Evolutionary conservation across 1,140 invertebrate species (phyloP), one percentile per base, ranked within the genome.

Genomic region (Bombus terrestris): DNA sequence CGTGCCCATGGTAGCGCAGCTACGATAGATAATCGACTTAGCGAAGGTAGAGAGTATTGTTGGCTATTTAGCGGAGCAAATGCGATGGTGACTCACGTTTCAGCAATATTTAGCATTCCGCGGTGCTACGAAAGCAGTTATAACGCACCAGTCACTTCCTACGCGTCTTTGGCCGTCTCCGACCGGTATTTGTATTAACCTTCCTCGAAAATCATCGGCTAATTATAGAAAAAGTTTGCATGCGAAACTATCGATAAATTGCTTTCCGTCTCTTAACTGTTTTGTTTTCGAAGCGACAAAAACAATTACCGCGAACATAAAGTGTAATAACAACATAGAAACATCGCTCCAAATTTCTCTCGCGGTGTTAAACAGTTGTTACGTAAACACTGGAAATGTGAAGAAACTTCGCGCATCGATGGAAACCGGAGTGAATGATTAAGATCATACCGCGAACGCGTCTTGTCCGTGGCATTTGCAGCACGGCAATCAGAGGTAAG

Each of bases 91-190:
- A 92, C 86, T 92, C 91, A 92, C 81, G 86, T 91, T 92, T 92
- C 83, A 89, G 79, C 82, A 91, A 92, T 92, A 92, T 90, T 92
- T 92, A 91, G 79, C 88, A 92, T 92, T 92, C 91, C 89, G 80
- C 69, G 35, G 88, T 88, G 91, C 91, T 91, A 92, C 59, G 43
- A 86, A 82, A 64, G 83, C 82, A 75, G 32, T 66, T 86, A 83
- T 69, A 80, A 37, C 83, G 69, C 77, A 74, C 68, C 68, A 68
- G 62, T 75, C 83, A 73, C 86, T 92, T 91, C 88, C 91, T 92
- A 88, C 62, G 71, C 79, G 68, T 72, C 57, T 72, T 15, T 25
- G 62, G 15, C 39, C 64, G 82, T 68, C 81, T 75, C 25, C 43
- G 5, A 37, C 4, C 43, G 69, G 1, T 10, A 41, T 18, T 64